These are phyloP conservation scores for Harpagoxenus sublaevis DNA, from an alignment of 2,888 invertebrate genomes.

Conservation along the genomic window DNA sequence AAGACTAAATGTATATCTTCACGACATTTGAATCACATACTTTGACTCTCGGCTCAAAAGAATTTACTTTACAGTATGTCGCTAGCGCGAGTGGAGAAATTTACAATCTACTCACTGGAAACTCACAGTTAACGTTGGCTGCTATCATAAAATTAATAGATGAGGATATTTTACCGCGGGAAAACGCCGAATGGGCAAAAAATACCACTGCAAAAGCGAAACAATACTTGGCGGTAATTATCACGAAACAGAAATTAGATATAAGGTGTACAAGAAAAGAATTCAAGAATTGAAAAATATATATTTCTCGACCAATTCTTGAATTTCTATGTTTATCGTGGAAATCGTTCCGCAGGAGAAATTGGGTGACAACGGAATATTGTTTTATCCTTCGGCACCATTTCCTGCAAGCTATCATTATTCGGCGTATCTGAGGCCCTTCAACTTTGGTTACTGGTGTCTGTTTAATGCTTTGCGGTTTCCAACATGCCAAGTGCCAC, in stretches of 20 bases:
- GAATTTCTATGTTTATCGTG: neutral
- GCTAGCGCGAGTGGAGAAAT: constrained; percentile 82
- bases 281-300: neutral
- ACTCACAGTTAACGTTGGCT: constrained; percentile 90
- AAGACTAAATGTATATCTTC: neutral
- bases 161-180: constrained; percentile 89
- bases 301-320: neutral
- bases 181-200: constrained; percentile 90
- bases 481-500: constrained; percentile 94
- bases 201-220: constrained; percentile 88
- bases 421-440: constrained; percentile 91
- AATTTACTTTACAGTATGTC: constrained; percentile 74
- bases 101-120: constrained; percentile 87
- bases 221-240: constrained; percentile 88
- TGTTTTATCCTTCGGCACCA: constrained; percentile 94
- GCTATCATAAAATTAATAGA: constrained; percentile 90
- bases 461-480: constrained; percentile 94
- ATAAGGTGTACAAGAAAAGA: neutral
- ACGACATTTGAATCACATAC: neutral
- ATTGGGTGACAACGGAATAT: constrained; percentile 92
- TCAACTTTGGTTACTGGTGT: constrained; percentile 94
- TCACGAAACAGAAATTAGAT: neutral
- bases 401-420: constrained; percentile 94
- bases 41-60: neutral
- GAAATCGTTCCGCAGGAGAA: constrained; percentile 87